Percentiles rank a stretch among this genome's conserved stretches.
These are phyloP conservation scores for Oncorhynchus gorbuscha DNA, from an alignment of 2,113 vertebrate species.

Conservation along the genomic window DNA sequence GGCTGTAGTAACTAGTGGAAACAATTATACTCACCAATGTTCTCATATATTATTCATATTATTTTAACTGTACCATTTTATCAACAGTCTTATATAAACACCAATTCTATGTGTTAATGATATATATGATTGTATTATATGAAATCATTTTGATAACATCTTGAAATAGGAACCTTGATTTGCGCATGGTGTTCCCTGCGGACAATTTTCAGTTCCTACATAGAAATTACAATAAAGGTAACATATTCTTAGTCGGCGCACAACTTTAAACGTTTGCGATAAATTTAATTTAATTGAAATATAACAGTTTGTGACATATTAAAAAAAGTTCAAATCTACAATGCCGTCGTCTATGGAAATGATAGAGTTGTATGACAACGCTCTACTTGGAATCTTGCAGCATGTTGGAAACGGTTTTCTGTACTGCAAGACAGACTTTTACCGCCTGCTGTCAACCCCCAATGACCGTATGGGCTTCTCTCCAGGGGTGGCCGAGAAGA, in stretches of 20 bases:
- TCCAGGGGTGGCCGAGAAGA: conserved; percentile 80
- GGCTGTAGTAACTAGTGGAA: too few species aligned
- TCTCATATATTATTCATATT: too few species aligned
- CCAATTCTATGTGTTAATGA: background rate
- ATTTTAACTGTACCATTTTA: too few species aligned
- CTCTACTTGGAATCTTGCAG: conserved; percentile 91
- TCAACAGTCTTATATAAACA: too few species aligned
- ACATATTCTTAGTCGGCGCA: background rate
- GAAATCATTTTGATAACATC: background rate
- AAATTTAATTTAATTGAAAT: background rate
- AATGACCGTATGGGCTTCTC: conserved; percentile 89
- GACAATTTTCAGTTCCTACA: background rate
- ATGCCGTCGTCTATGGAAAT: conserved; percentile 78
- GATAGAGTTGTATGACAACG: conserved; percentile 92
- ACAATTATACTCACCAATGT: too few species aligned
- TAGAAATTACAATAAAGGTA: conserved; percentile 1
- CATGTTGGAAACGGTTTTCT: conserved; percentile 94
- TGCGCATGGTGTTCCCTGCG: conserved; percentile 8
- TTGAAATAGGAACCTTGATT: background rate
- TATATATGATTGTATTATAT: background rate
- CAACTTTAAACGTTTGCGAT: background rate
- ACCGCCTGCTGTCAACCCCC: conserved; percentile 80
- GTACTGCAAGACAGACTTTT: conserved; percentile 96
- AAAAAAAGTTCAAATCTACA: background rate
- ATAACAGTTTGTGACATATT: background rate